These are phyloP conservation scores for Echiichthys vipera DNA, from an alignment of 2,797 vertebrate species.

Conservation along the genomic window DNA sequence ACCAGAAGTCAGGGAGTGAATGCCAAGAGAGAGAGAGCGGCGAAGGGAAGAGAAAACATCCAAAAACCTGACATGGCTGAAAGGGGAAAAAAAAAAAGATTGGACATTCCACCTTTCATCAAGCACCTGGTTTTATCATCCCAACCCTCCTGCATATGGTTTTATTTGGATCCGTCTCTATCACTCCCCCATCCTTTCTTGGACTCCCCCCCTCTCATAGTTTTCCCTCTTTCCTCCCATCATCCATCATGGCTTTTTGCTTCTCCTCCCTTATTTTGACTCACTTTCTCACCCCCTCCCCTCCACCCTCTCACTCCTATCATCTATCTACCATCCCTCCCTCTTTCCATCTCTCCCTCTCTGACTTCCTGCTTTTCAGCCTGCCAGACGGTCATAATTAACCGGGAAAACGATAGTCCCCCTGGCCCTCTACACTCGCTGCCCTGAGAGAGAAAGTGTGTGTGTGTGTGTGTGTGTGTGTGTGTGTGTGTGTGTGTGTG, in stretches of 20 bases:
- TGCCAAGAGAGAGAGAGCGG: slow-evolving; percentile 22
- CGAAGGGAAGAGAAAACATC: slow-evolving; percentile 36
- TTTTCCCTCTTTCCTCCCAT: slow-evolving; percentile 64
- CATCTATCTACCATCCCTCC: slow-evolving; percentile 75
- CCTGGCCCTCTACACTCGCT: slow-evolving; percentile 81
- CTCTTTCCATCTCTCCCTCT: slow-evolving; percentile 73
- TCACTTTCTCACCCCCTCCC: slow-evolving; percentile 26
- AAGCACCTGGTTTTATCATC: slow-evolving; percentile 86
- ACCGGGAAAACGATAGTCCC: slow-evolving; percentile 87
- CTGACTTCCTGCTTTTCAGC: slow-evolving; percentile 85
- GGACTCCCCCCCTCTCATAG: slow-evolving; percentile 47
- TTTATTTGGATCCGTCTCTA: slow-evolving; percentile 71
- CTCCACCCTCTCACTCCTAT: slow-evolving; percentile 57
- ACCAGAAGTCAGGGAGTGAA: slow-evolving; percentile 52
- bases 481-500: slow-evolving; percentile 37
- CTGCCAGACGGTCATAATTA: slow-evolving; percentile 90
- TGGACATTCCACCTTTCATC: slow-evolving; percentile 80
- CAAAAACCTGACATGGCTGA: slow-evolving; percentile 54
- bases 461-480: slow-evolving; percentile 51
- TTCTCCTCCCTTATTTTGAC: slow-evolving; percentile 77
- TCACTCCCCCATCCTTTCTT: slow-evolving; percentile 61
- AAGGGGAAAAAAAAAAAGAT: slow-evolving; percentile 39
- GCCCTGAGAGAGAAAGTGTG: slow-evolving; percentile 59
- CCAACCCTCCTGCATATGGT: slow-evolving; percentile 67
- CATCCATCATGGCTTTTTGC: slow-evolving; percentile 69